Evolutionary conservation across 2,113 vertebrate species (phyloP).

Genomic region (Catharus minimus): DNA sequence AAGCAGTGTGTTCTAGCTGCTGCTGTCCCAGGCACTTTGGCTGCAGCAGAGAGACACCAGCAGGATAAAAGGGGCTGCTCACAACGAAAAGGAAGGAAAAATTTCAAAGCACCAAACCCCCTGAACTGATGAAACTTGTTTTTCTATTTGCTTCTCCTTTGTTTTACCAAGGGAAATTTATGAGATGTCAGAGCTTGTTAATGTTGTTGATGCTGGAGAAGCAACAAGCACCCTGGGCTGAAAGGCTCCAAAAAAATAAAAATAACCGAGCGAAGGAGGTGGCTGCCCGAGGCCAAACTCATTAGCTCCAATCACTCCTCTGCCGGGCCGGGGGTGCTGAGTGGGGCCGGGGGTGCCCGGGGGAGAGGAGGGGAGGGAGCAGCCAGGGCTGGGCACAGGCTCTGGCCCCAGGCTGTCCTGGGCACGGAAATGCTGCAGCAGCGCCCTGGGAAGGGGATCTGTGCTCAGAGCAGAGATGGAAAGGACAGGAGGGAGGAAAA

Average conservation of each 20-base stretch:
- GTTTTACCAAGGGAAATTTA: constrained; percentile 56
- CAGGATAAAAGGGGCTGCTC: not conserved
- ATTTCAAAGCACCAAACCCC: not conserved
- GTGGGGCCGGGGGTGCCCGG: not conserved
- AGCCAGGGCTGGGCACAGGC: fast-evolving
- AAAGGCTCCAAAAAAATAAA: not conserved
- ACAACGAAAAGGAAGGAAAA: not conserved
- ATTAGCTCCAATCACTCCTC: not conserved
- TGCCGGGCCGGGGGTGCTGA: not conserved
- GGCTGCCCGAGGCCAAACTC: not conserved
- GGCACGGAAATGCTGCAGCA: fast-evolving
- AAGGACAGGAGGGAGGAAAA: not conserved
- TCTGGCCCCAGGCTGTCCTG: fast-evolving
- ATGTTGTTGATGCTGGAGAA: constrained; percentile 50
- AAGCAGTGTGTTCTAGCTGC: fast-evolving
- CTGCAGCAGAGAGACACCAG: not conserved
- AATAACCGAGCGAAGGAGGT: not conserved
- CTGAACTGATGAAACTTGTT: not conserved
- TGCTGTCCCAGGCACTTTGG: not conserved
- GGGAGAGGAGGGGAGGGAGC: no score
- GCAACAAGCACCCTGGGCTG: constrained; percentile 38
- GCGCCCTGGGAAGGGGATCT: fast-evolving
- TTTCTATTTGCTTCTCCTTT: not conserved
- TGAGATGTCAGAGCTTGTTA: constrained; percentile 53
- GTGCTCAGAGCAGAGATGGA: fast-evolving